phyloP scores from a whole-genome alignment of 2,797 vertebrate genomes.

The Anguilla marmorata region DNA sequence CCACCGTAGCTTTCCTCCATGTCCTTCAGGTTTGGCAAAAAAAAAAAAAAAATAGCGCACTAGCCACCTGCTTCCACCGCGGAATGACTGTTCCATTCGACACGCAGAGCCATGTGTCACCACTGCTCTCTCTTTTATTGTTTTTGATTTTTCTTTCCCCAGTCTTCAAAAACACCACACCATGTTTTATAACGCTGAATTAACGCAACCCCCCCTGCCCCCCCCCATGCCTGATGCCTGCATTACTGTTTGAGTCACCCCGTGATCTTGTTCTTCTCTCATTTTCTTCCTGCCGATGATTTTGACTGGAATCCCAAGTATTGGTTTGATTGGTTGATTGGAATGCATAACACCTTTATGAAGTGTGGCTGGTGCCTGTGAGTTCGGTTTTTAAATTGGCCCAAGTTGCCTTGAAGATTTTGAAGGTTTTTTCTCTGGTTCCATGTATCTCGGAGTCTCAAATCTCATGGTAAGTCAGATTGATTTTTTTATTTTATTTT shows the following conservation, averaged over 20 bases:
- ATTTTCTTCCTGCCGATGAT: slow-evolving; percentile 13
- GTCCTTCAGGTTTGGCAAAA: slow-evolving; percentile 1
- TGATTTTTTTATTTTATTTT: neutral
- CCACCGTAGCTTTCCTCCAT: slow-evolving; percentile 25
- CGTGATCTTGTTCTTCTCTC: slow-evolving; percentile 37
- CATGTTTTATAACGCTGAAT: slow-evolving; percentile 58
- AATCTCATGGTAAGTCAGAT: slow-evolving; percentile 56
- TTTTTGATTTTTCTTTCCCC: slow-evolving; percentile 33
- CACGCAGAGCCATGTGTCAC: slow-evolving; percentile 52
- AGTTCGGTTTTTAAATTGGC: neutral
- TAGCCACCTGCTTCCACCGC: slow-evolving; percentile 23
- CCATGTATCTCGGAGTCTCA: slow-evolving; percentile 42
- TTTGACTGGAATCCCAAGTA: neutral
- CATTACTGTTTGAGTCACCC: slow-evolving; percentile 63
- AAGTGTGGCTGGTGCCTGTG: slow-evolving; percentile 10
- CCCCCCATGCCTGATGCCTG: slow-evolving; percentile 77
- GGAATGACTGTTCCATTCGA: slow-evolving; percentile 67
- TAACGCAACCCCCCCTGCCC: slow-evolving; percentile 53
- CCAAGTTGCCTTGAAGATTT: neutral
- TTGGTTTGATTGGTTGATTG: slow-evolving; percentile 23
- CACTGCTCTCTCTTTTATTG: neutral
- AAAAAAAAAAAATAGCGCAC: neutral
- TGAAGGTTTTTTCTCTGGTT: slow-evolving; percentile 17
- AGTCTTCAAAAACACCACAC: slow-evolving; percentile 39
- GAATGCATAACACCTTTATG: slow-evolving; percentile 29